phyloP scores from a whole-genome alignment of 2,888 invertebrate species.

The Parelbella ahira region DNA sequence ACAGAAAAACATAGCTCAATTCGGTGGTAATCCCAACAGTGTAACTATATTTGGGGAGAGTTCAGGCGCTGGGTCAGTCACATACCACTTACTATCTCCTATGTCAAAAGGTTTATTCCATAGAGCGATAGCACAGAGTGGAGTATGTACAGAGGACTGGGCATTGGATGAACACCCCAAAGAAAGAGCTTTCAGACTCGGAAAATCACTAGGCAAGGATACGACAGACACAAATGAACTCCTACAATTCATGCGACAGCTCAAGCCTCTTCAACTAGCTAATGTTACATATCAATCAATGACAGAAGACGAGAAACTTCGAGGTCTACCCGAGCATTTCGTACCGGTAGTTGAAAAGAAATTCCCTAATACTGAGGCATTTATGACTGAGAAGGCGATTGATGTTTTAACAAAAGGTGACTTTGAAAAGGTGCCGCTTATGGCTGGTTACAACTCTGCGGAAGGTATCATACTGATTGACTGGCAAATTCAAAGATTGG shows the following conservation, averaged over 20 bases:
- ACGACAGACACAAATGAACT: slow-evolving; percentile 31
- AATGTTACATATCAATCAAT: slow-evolving; percentile 40
- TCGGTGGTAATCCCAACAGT: slow-evolving; percentile 57
- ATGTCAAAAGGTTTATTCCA: slow-evolving; percentile 64
- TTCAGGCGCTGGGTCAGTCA: slow-evolving; percentile 56
- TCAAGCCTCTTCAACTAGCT: slow-evolving; percentile 42
- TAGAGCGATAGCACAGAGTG: slow-evolving; percentile 63
- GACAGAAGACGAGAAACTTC: slow-evolving; percentile 44
- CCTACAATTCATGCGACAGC: slow-evolving; percentile 34
- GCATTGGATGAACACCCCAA: slow-evolving; percentile 28
- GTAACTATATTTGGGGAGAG: slow-evolving; percentile 67
- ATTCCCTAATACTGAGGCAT: slow-evolving; percentile 42
- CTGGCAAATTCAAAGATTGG: slow-evolving; percentile 36
- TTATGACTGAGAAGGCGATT: slow-evolving; percentile 44
- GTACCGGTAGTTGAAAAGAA: slow-evolving; percentile 52
- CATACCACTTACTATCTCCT: slow-evolving; percentile 61
- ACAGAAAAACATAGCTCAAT: slow-evolving; percentile 43
- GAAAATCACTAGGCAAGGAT: slow-evolving; percentile 44
- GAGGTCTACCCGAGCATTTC: slow-evolving; percentile 49
- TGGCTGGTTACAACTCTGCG: slow-evolving; percentile 53
- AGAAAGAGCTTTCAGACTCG: slow-evolving; percentile 45
- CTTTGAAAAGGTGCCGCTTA: slow-evolving; percentile 45
- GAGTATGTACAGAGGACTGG: slow-evolving; percentile 41
- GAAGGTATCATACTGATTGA: slow-evolving; percentile 47
- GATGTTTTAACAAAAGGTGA: slow-evolving; percentile 40